Evolutionary conservation across 2,113 vertebrate species (phyloP).

Genomic region (Megaceryle torquata): DNA sequence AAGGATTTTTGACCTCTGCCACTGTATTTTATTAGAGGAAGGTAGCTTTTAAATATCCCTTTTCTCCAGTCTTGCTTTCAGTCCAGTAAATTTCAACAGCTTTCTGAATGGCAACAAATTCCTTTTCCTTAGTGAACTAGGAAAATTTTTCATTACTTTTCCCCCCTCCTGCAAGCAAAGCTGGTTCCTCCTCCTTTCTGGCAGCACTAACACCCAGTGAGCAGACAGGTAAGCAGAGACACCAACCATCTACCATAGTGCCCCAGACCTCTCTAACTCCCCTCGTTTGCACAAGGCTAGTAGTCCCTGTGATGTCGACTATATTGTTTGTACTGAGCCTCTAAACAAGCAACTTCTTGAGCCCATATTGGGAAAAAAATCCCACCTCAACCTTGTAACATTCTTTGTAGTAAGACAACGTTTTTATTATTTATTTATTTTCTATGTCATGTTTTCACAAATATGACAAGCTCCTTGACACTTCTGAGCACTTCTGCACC

Average conservation of each 20-base stretch:
- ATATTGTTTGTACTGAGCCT: not conserved
- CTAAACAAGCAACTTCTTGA: not conserved
- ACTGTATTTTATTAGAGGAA: not conserved
- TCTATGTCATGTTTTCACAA: not conserved
- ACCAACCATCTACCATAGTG: not conserved
- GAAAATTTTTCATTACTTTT: constrained; percentile 5
- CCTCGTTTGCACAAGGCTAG: fast-evolving
- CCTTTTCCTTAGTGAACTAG: not conserved
- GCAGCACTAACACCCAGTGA: not conserved
- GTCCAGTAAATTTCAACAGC: not conserved
- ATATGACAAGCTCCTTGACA: fast-evolving
- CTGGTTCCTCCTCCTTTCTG: not conserved
- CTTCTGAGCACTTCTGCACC: not conserved
- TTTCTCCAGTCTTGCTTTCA: not conserved
- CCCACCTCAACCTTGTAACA: not conserved
- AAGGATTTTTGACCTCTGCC: not conserved
- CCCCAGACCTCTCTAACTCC: not conserved
- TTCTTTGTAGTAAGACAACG: not conserved
- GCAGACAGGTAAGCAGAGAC: not conserved
- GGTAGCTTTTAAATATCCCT: not conserved
- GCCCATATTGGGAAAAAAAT: not conserved
- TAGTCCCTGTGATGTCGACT: not conserved
- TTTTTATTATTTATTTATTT: not conserved
- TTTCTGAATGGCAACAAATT: not conserved
- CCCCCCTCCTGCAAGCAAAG: not conserved